Base-by-base conservation (phyloP, 2,113 vertebrate species). In the Collichthys lucidus region DNA sequence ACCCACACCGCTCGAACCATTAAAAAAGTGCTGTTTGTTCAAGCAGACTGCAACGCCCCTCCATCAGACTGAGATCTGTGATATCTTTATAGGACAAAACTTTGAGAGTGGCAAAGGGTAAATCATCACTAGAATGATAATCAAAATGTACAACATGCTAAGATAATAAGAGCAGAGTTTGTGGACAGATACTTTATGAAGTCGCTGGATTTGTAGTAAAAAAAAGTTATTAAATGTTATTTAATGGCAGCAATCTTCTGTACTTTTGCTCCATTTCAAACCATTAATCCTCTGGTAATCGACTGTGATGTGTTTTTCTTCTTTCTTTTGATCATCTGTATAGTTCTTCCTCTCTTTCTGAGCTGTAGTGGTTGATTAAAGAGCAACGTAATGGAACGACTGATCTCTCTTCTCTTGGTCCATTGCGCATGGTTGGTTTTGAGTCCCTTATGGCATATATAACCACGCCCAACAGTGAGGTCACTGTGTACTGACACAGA, bases 21-120 rank as follows among this genome's bases (percentile, higher is more conserved):
- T 71, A 76, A 46, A 11, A 81, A 81, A 76, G 35, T 2, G 26
- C 49, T 24, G 11, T 77, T 78, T 24, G 11, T 77, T 78, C 10
- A 50, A 40, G 10, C 40, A 66, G 55, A 53, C 46, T 67, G 22
- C 26, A 59, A 57, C n/a, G 24, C 24, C 61, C 15, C 19, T 42
- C 31, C 56, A 77, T 53, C 44, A 63, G 63, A 14, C 46, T 74
- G 35, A n/a, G 55, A 16, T 7, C 55, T 67, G 8, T 77, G 72
- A 72, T 53, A 22, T 85, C 29, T 11, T 59, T 46, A 24, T 10
- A 46, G 61, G 42, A 68, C 19, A 55, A 65, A 65, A 52, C 31
- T 29, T 52, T 19, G 8, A 29, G 11, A 7, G 26, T 35, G 35
- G n/a, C 24, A n/a, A n/a, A n/a, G n/a, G n/a, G n/a, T n/a, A n/a